A percentile compares a stretch with the other conserved stretches of the same genome.
Evolutionary conservation across 2,113 vertebrate genomes (phyloP).

Genomic region (Hypocryptadius cinnamomeus): DNA sequence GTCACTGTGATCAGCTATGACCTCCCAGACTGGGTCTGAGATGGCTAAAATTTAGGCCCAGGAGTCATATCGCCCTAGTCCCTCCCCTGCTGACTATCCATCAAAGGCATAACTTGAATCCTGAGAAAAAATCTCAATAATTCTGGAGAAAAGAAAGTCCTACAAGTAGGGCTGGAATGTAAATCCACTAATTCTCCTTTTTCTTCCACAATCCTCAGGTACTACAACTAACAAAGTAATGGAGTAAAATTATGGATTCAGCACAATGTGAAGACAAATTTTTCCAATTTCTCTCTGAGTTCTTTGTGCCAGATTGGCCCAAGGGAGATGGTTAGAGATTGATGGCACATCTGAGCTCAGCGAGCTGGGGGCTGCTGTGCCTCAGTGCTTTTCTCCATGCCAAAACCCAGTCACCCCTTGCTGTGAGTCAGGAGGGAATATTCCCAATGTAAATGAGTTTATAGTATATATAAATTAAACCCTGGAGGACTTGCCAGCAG

Average conservation of each 20-base stretch:
- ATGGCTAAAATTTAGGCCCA: neutral
- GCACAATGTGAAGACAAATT: neutral
- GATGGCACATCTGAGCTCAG: neutral
- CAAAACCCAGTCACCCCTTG: neutral
- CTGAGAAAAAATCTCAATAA: neutral
- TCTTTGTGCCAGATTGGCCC: fast-evolving
- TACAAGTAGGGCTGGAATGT: neutral
- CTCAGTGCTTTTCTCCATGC: neutral
- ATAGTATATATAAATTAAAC: neutral
- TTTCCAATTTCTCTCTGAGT: neutral
- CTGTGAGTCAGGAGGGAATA: neutral
- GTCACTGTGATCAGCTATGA: neutral
- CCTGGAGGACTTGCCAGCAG: neutral
- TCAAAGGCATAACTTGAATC: neutral
- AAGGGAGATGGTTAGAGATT: neutral
- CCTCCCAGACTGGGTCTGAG: neutral
- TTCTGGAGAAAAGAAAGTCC: neutral
- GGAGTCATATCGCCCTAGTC: fast-evolving
- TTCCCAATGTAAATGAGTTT: neutral
- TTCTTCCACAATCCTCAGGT: neutral
- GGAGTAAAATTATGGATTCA: neutral
- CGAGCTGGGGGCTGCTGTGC: neutral
- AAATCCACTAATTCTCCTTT: neutral
- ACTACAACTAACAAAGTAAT: neutral
- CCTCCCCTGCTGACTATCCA: neutral